Evolutionary conservation across 2,888 invertebrate species (phyloP).

Genomic region (Drosophila formosana): DNA sequence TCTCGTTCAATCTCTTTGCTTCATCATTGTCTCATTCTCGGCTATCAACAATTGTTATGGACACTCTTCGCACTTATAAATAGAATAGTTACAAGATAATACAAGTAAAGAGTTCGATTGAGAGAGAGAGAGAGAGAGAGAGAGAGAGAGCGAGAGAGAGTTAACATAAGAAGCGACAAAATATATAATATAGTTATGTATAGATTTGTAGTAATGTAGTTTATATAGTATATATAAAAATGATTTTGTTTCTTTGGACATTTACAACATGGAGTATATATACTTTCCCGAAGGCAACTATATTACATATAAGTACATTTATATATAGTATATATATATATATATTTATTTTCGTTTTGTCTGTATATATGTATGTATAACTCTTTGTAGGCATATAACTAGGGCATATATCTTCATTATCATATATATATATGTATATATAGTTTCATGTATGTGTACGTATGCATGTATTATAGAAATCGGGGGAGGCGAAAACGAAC

Average conservation of each 20-base stretch:
- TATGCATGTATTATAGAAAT: slow-evolving; percentile 1
- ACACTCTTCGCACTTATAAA: slow-evolving; percentile 56
- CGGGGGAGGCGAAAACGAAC: slow-evolving; percentile 37
- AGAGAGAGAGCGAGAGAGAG: slow-evolving; percentile 47
- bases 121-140: slow-evolving; percentile 39
- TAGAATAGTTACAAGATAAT: slow-evolving; percentile 48
- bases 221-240: slow-evolving; percentile 64
- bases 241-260: slow-evolving; percentile 49
- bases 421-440: slow-evolving; percentile 32
- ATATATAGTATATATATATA: slow-evolving; percentile 41
- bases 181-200: slow-evolving; percentile 40
- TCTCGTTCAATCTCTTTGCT: slow-evolving; percentile 10
- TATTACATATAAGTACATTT: slow-evolving; percentile 65
- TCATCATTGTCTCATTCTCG: background rate
- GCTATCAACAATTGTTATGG: slow-evolving; percentile 29
- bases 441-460: slow-evolving; percentile 34
- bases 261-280: slow-evolving; percentile 67
- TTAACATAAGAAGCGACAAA: slow-evolving; percentile 55
- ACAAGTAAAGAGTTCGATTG: slow-evolving; percentile 25
- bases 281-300: slow-evolving; percentile 64
- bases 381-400: slow-evolving; percentile 26
- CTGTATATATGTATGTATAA: slow-evolving; percentile 30
- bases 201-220: slow-evolving; percentile 29
- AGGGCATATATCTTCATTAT: slow-evolving; percentile 34
- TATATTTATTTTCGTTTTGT: slow-evolving; percentile 41